A percentile compares a stretch with the other conserved stretches of the same genome.
Evolutionary conservation across 1,140 invertebrate genomes (phyloP).

Genomic region (Holcopasites calliopsidis): DNA sequence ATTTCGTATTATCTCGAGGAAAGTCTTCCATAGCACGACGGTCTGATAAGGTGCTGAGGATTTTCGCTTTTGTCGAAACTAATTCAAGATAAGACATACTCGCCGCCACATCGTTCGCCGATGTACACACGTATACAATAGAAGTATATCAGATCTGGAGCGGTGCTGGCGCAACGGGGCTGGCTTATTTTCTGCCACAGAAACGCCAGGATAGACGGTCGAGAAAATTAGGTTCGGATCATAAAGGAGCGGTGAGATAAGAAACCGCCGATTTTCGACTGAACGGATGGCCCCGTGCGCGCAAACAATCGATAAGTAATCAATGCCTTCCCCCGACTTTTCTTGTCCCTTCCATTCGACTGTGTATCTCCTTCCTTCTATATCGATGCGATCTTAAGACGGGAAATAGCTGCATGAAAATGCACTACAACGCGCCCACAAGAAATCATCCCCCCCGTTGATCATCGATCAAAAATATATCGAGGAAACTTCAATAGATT

Average conservation of each 20-base stretch:
- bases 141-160: conserved; percentile 45
- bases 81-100: conserved; percentile 29
- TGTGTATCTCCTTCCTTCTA: conserved; percentile 1
- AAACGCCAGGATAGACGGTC: conserved; percentile 39
- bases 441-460: not conserved
- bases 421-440: too few relatives aligned
- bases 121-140: conserved; percentile 25
- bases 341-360: conserved; percentile 23
- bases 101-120: conserved; percentile 19
- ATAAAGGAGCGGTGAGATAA: conserved; percentile 39
- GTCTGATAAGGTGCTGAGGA: not conserved
- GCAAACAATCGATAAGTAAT: conserved; percentile 63
- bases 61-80: not conserved
- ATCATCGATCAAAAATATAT: not conserved
- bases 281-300: conserved; percentile 36
- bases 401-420: conserved; percentile 47
- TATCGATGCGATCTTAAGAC: conserved; percentile 12
- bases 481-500: not conserved
- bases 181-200: conserved; percentile 24
- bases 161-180: conserved; percentile 37
- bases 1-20: too few relatives aligned
- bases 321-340: conserved; percentile 39
- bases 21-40: not conserved
- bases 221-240: conserved; percentile 57
- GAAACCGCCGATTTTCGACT: conserved; percentile 55